Evolutionary conservation across 2,113 vertebrate genomes (phyloP).

Genomic region (Chelonoidis abingdonii): DNA sequence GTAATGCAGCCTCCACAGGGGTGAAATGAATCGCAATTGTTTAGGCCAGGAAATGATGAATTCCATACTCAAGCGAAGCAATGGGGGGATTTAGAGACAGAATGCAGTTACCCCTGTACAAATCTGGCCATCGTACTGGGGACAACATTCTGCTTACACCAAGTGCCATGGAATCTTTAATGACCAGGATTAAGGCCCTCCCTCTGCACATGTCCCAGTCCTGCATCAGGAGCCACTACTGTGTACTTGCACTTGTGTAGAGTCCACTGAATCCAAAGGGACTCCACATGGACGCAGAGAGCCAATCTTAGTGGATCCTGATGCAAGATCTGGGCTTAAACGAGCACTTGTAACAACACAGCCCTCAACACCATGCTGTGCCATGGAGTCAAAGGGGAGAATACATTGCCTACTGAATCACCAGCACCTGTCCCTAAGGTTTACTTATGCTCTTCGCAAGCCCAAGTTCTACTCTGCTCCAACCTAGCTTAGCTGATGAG

Average conservation of each 20-base stretch:
- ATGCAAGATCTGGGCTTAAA: not conserved
- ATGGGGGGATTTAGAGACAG: not conserved
- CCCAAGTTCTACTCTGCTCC: not conserved
- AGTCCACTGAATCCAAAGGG: not conserved
- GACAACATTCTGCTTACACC: not conserved
- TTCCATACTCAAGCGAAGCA: not conserved
- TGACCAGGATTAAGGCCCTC: not conserved
- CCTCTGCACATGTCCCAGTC: not conserved
- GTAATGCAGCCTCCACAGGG: not conserved
- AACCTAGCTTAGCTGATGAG: not conserved
- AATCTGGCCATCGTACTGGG: not conserved
- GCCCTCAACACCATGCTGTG: not conserved
- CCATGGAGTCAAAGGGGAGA: not conserved
- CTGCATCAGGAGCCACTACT: not conserved
- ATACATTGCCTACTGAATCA: not conserved
- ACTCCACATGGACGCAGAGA: not conserved
- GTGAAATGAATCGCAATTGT: fast-evolving
- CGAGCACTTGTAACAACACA: not conserved
- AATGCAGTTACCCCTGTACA: not conserved
- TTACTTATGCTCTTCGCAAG: not conserved
- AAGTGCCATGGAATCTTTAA: not conserved
- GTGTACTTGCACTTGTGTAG: no score
- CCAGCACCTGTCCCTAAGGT: not conserved
- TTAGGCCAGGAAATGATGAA: not conserved
- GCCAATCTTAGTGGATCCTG: not conserved